Evolutionary conservation across 2,888 invertebrate genomes (phyloP).

Genomic region (Cheilosia vernalis): DNA sequence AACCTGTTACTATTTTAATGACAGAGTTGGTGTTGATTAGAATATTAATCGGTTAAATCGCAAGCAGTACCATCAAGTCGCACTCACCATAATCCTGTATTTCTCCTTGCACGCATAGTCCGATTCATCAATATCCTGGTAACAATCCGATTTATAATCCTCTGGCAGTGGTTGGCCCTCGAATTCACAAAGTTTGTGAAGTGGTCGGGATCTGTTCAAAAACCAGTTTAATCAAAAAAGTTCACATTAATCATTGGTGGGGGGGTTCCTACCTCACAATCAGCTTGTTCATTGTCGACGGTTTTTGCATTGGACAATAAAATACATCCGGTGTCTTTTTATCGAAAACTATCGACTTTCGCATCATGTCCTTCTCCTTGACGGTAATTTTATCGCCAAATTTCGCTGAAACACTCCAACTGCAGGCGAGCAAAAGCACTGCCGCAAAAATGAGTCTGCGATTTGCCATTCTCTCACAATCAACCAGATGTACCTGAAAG

Average conservation of each 20-base stretch:
- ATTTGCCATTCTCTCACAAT: slow-evolving; percentile 48
- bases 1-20: slow-evolving; percentile 13
- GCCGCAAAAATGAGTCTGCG: slow-evolving; percentile 50
- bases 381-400: slow-evolving; percentile 79
- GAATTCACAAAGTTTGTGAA: slow-evolving; percentile 89
- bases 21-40: slow-evolving; percentile 24
- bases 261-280: slow-evolving; percentile 85
- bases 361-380: slow-evolving; percentile 88
- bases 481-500: slow-evolving; percentile 50
- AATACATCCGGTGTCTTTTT: slow-evolving; percentile 91
- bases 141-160: slow-evolving; percentile 91
- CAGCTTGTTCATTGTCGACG: slow-evolving; percentile 89
- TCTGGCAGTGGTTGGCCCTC: slow-evolving; percentile 88
- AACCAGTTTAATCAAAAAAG: background rate
- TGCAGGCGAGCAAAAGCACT: slow-evolving; percentile 63
- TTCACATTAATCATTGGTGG: background rate
- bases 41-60: slow-evolving; percentile 23
- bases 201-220: slow-evolving; percentile 85
- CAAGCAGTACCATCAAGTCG: background rate
- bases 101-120: slow-evolving; percentile 92
- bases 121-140: slow-evolving; percentile 91
- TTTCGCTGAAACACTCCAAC: slow-evolving; percentile 76
- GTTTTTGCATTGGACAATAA: slow-evolving; percentile 91
- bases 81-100: slow-evolving; percentile 89
- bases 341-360: slow-evolving; percentile 91